Evolutionary conservation across 2,113 vertebrate species (phyloP), one percentile per base, ranked within the genome.

Genomic region (Grus americana): DNA sequence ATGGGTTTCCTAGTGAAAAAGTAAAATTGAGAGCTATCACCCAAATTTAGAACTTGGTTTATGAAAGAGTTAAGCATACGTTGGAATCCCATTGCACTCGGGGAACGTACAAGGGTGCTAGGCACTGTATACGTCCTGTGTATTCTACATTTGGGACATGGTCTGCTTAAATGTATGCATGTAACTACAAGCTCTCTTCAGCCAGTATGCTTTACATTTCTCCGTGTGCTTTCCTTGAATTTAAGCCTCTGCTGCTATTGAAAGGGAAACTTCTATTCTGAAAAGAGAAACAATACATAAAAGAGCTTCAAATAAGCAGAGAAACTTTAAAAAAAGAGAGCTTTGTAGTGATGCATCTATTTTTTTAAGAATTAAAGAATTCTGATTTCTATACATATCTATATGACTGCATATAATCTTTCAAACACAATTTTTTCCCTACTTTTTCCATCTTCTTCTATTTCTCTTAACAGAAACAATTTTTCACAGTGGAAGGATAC

Each of bases 91-190:
- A 49, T 71, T 71, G 17, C 29, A 49, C 23, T 38, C 10, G 3
- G n/a, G 19, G 38, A 86, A 83, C 12, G 23, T 2, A 66, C 6
- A 27, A 34, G 22, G 40, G 42, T 87, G n/a, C 46, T 42, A 59
- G 38, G 71, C 24, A 74, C 34, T 82, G 18, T 47, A 3, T 50
- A 21, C 40, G 18, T 40, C 32, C 57, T 22, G 12, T 63, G 26
- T 76, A 68, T 86, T 62, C 66, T 17, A 7, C 1, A 0, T 34
- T 4, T 79, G 36, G 52, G 40, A n/a, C 4, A 1, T 17, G 18
- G 7, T 57, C 52, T 90, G 54, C 50, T 86, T 38, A 71, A 75
- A 79, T 29, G 61, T 1, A 18, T 34, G 29, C 15, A 6, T n/a
- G 36, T 50, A 79, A 82, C 58, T 79, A 36, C 22, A 68, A 79